Conservation (phyloP, 2,888 invertebrate genomes). For the Globia sparganii region DNA sequence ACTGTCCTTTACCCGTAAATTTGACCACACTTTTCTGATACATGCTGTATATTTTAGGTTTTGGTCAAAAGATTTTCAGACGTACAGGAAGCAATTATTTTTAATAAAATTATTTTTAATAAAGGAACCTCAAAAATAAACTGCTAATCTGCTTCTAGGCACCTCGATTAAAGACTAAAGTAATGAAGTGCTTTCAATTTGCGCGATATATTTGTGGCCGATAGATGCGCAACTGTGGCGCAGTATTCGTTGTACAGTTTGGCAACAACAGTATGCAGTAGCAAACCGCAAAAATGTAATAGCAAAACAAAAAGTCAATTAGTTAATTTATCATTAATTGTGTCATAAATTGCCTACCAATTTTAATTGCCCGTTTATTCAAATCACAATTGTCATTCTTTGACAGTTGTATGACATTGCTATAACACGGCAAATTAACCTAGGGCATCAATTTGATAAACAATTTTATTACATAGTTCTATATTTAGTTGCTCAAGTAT, state of each 20-base stretch:
- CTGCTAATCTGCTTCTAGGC: slow-evolving; percentile 29
- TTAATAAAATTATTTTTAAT: too few relatives aligned
- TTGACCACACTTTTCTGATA: neutral
- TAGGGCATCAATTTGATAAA: neutral
- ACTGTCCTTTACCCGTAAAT: too few relatives aligned
- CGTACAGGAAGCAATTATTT: too few relatives aligned
- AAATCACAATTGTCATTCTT: neutral
- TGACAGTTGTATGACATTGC: neutral
- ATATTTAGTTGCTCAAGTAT: neutral
- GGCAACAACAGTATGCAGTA: neutral
- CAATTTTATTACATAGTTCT: neutral
- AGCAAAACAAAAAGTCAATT: neutral
- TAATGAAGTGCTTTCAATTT: slow-evolving; percentile 19
- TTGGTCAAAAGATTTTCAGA: slow-evolving; percentile 1
- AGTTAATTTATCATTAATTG: neutral
- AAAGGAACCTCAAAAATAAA: neutral
- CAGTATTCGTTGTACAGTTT: neutral
- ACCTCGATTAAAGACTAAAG: slow-evolving; percentile 31
- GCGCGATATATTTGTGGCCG: neutral
- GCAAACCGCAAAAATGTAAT: neutral
- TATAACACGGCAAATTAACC: neutral
- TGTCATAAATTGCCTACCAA: neutral
- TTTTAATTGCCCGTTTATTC: neutral
- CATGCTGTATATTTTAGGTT: neutral
- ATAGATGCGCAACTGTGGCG: slow-evolving; percentile 17